Percentiles rank a stretch among this genome's conserved stretches.
These are phyloP conservation scores for Agrochola circellaris DNA, from an alignment of 2,888 invertebrate genomes.

Conservation along the genomic window DNA sequence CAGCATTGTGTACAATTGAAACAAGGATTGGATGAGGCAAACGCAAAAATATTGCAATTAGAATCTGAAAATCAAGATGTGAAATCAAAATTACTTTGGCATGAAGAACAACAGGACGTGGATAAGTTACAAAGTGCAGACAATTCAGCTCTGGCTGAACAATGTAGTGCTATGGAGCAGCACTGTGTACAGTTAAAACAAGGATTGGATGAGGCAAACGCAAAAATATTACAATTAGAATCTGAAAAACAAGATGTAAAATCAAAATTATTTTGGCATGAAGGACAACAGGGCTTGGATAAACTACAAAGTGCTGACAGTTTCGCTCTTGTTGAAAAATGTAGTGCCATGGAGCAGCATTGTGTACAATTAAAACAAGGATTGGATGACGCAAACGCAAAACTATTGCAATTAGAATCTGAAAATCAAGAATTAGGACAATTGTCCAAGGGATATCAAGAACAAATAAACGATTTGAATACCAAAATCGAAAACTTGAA, in stretches of 20 bases:
- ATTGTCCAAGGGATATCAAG: slow-evolving; percentile 70
- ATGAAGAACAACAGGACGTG: slow-evolving; percentile 66
- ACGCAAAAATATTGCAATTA: slow-evolving; percentile 80
- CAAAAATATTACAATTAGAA: slow-evolving; percentile 80
- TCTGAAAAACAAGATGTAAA: slow-evolving; percentile 68
- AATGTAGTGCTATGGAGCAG: slow-evolving; percentile 75
- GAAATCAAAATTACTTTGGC: slow-evolving; percentile 65
- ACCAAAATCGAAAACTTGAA: slow-evolving; percentile 82
- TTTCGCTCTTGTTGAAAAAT: slow-evolving; percentile 73
- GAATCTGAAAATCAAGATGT: slow-evolving; percentile 58
- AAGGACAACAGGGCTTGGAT: slow-evolving; percentile 67
- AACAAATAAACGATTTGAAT: slow-evolving; percentile 79
- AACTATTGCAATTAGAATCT: slow-evolving; percentile 77
- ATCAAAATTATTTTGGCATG: slow-evolving; percentile 65
- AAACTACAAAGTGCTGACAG: slow-evolving; percentile 61
- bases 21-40: slow-evolving; percentile 79
- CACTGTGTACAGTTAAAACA: slow-evolving; percentile 75
- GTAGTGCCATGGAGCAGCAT: slow-evolving; percentile 75
- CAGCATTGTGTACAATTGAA: slow-evolving; percentile 77
- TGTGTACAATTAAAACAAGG: slow-evolving; percentile 73
- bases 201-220: slow-evolving; percentile 81
- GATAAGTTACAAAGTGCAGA: slow-evolving; percentile 61
- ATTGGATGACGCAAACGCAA: slow-evolving; percentile 83
- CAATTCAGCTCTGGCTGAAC: slow-evolving; percentile 71
- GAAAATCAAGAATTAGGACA: slow-evolving; percentile 64